phyloP scores from a whole-genome alignment of 2,888 invertebrate genomes.

The Catocala nupta region DNA sequence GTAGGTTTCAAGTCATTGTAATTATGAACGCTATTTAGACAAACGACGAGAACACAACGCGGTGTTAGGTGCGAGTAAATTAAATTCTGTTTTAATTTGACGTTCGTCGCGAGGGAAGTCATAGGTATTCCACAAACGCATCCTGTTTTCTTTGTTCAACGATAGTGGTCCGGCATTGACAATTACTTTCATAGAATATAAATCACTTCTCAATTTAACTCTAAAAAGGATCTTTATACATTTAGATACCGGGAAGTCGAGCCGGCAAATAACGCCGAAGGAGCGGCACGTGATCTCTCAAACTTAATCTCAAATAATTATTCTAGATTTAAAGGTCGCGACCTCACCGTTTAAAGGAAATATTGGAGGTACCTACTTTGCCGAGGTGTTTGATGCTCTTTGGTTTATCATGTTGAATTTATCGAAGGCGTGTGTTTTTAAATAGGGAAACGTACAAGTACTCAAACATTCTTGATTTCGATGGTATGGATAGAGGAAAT shows the following conservation, averaged over 20 bases:
- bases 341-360: slow-evolving; percentile 23
- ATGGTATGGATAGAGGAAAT: not conserved
- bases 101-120: not conserved
- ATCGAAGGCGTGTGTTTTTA: not conserved
- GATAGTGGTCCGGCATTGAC: slow-evolving; percentile 6
- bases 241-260: slow-evolving; percentile 23
- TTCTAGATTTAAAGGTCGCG: slow-evolving; percentile 25
- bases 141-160: slow-evolving; percentile 18
- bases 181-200: slow-evolving; percentile 29
- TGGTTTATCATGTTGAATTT: not conserved
- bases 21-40: not conserved
- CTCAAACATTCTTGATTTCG: too few relatives aligned
- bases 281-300: slow-evolving; percentile 21
- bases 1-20: not conserved
- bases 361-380: not conserved
- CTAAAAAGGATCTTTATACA: slow-evolving; percentile 15
- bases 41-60: not conserved
- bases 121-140: slow-evolving; percentile 10
- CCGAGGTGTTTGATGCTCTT: not conserved
- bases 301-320: slow-evolving; percentile 24
- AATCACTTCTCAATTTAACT: slow-evolving; percentile 14
- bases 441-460: too few relatives aligned
- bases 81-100: slow-evolving; percentile 4
- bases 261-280: slow-evolving; percentile 18
- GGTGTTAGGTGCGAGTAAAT: not conserved